These are phyloP conservation scores for Chamaetylas fuelleborni DNA, from an alignment of 2,113 vertebrate genomes.

Conservation along the genomic window DNA sequence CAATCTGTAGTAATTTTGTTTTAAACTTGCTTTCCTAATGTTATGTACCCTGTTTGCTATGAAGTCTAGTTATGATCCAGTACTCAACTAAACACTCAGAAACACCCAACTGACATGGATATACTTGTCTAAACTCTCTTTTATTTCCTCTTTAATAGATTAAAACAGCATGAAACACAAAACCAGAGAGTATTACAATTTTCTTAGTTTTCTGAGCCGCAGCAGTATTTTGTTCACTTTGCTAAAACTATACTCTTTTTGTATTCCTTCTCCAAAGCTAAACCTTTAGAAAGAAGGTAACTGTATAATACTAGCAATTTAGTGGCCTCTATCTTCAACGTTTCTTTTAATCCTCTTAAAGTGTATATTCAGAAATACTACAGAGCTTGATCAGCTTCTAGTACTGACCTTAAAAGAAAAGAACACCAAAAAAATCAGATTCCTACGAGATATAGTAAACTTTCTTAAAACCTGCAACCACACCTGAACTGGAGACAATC, in stretches of 20 bases:
- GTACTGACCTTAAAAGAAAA: neutral
- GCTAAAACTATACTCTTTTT: neutral
- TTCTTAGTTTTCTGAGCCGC: neutral
- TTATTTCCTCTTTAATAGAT: neutral
- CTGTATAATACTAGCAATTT: neutral
- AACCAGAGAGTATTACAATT: neutral
- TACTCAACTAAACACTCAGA: neutral
- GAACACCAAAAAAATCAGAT: neutral
- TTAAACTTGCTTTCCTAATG: neutral
- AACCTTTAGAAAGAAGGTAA: neutral
- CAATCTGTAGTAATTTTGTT: neutral
- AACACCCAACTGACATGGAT: neutral
- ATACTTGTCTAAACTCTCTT: neutral
- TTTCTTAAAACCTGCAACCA: neutral
- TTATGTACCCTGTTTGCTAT: neutral
- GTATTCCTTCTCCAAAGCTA: neutral
- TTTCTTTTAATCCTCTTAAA: conserved; percentile 7
- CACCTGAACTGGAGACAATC: neutral
- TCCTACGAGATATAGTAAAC: neutral
- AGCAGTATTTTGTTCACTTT: neutral
- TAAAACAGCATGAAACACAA: neutral
- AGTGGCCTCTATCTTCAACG: neutral
- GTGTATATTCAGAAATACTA: neutral
- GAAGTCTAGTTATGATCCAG: neutral
- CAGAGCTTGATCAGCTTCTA: neutral